Conservation (phyloP, 2,797 vertebrate species). For the Anabas testudineus region DNA sequence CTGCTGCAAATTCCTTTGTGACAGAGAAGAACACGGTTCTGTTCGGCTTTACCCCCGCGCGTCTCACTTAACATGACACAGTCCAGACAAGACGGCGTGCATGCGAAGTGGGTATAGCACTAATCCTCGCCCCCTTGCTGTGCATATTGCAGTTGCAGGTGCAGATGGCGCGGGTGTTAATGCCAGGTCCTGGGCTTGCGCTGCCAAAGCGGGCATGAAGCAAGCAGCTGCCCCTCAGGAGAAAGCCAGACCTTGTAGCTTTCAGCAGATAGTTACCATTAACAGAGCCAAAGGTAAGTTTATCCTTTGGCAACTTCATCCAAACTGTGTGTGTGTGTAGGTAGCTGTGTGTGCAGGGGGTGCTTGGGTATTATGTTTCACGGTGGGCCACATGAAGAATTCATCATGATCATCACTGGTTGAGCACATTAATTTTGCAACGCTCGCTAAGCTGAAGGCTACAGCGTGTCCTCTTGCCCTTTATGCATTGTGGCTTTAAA, state of each 20-base stretch:
- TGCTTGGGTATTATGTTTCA: constrained; percentile 51
- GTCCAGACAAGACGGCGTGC: constrained; percentile 45
- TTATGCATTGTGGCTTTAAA: constrained; percentile 27
- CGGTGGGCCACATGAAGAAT: constrained; percentile 64
- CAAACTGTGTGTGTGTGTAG: constrained; percentile 3
- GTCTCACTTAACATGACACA: constrained; percentile 48
- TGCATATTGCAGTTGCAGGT: constrained; percentile 67
- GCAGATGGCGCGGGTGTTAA: constrained; percentile 61
- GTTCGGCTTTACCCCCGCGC: constrained; percentile 46
- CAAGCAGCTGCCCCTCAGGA: constrained; percentile 76
- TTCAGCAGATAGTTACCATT: constrained; percentile 57
- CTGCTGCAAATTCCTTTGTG: constrained; percentile 27
- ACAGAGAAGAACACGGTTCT: constrained; percentile 30
- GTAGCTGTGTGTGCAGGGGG: constrained; percentile 15
- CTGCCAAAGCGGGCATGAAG: constrained; percentile 70
- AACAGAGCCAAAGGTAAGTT: constrained; percentile 70
- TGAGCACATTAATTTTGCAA: constrained; percentile 56
- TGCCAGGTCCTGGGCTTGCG: constrained; percentile 63
- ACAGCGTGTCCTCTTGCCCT: constrained; percentile 18
- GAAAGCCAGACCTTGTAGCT: constrained; percentile 72
- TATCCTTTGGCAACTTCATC: constrained; percentile 54
- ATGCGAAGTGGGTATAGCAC: constrained; percentile 45
- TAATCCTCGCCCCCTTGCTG: constrained; percentile 58
- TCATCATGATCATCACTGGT: constrained; percentile 48
- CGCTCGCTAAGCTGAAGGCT: constrained; percentile 23